A percentile compares a stretch with the other conserved stretches of the same genome.
Evolutionary conservation across 2,888 invertebrate genomes (phyloP).

Genomic region (Dorcus hopei): DNA sequence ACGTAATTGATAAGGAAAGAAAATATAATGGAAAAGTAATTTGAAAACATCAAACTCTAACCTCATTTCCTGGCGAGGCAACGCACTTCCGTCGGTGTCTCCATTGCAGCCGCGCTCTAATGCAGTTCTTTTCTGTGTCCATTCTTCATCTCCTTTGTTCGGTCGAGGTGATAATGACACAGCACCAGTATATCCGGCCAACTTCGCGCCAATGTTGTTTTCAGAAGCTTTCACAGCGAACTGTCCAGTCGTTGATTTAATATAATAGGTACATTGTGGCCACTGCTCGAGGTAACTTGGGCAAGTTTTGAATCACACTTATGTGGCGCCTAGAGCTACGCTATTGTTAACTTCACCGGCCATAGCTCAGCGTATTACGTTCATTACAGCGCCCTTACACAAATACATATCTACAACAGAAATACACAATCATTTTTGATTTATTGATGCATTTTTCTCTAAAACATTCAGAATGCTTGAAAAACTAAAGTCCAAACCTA

Average conservation of each 20-base stretch:
- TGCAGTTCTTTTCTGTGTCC: slow-evolving; percentile 47
- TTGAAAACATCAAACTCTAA: slow-evolving; percentile 41
- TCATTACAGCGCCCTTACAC: slow-evolving; percentile 22
- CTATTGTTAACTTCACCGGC: slow-evolving; percentile 32
- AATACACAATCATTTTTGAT: too few relatives aligned
- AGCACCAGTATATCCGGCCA: slow-evolving; percentile 47
- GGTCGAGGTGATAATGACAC: slow-evolving; percentile 48
- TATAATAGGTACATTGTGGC: slow-evolving; percentile 48
- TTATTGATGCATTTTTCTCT: too few relatives aligned
- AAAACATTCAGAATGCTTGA: too few relatives aligned
- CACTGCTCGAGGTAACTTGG: slow-evolving; percentile 43
- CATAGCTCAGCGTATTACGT: slow-evolving; percentile 30
- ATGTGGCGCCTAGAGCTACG: slow-evolving; percentile 41
- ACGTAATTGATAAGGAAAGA: too few relatives aligned
- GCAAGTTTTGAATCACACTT: slow-evolving; percentile 42
- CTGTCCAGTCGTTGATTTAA: slow-evolving; percentile 40
- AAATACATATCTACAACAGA: background rate
- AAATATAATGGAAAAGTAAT: slow-evolving; percentile 39
- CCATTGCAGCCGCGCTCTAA: slow-evolving; percentile 40
- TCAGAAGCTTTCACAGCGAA: slow-evolving; percentile 33
- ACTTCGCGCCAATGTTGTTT: slow-evolving; percentile 44
- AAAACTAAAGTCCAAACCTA: too few relatives aligned
- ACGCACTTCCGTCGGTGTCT: slow-evolving; percentile 28
- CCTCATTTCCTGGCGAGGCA: slow-evolving; percentile 37
- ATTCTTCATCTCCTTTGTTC: slow-evolving; percentile 47